Percentiles rank a stretch among this genome's conserved stretches.
phyloP scores from a whole-genome alignment of 2,797 vertebrate species.

The Geotria australis region DNA sequence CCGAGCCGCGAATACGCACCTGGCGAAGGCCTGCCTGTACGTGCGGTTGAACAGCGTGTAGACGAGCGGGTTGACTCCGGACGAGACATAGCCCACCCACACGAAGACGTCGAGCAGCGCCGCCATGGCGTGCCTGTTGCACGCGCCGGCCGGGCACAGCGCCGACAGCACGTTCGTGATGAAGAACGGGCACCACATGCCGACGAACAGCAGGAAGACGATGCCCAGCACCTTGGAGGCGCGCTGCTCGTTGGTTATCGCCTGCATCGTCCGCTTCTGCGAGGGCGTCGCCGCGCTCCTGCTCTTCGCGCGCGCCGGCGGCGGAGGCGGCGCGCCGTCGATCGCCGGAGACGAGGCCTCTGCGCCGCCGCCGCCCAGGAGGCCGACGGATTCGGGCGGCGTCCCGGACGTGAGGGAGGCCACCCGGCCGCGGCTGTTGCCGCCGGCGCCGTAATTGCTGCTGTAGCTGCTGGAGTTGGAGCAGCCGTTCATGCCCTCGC shows the following conservation, averaged over 20 bases:
- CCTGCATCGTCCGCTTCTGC: slow-evolving; percentile 59
- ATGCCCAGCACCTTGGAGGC: slow-evolving; percentile 88
- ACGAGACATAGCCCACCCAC: slow-evolving; percentile 88
- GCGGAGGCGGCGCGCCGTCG: too few relatives aligned
- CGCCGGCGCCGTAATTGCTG: too few relatives aligned
- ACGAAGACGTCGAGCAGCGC: slow-evolving; percentile 74
- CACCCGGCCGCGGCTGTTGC: too few relatives aligned
- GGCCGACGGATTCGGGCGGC: too few relatives aligned
- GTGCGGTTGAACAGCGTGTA: slow-evolving; percentile 95
- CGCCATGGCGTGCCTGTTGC: slow-evolving; percentile 23
- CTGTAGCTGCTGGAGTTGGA: too few relatives aligned
- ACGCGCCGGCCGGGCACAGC: slow-evolving; percentile 27
- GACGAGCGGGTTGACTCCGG: slow-evolving; percentile 77
- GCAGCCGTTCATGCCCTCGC: not conserved
- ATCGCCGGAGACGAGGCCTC: too few relatives aligned
- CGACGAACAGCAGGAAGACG: slow-evolving; percentile 68
- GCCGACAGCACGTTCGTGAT: slow-evolving; percentile 72
- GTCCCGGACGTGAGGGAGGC: too few relatives aligned
- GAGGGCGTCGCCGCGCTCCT: not conserved
- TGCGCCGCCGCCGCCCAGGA: too few relatives aligned
- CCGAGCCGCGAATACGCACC: slow-evolving; percentile 24
- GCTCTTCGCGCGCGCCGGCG: too few relatives aligned
- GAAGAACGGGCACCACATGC: slow-evolving; percentile 98
- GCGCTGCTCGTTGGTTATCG: slow-evolving; percentile 67
- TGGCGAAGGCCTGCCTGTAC: slow-evolving; percentile 59